Conservation (phyloP, 2,888 invertebrate genomes). For the Emmelina monodactyla region DNA sequence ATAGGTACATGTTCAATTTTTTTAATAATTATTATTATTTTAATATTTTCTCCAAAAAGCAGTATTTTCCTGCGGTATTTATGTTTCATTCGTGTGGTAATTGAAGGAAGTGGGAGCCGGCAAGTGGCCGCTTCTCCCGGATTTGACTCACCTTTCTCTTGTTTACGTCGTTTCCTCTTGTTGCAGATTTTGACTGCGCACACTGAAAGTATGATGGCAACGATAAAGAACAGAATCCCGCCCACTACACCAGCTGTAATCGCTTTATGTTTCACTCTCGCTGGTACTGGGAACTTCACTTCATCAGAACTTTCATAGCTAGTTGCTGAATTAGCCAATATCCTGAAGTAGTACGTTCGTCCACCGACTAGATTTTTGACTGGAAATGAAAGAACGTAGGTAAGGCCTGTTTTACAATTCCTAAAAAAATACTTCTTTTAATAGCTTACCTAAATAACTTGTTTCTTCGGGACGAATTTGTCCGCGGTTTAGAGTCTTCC, state of each 20-base stretch:
- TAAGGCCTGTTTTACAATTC: not conserved
- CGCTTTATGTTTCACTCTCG: constrained; percentile 92
- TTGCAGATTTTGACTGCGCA: constrained; percentile 98
- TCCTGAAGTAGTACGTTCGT: constrained; percentile 90
- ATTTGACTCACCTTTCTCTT: constrained; percentile 89
- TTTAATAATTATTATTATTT: constrained; percentile 1
- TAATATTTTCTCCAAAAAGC: not conserved
- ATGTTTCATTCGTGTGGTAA: not conserved
- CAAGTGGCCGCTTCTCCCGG: constrained; percentile 30
- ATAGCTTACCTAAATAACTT: constrained; percentile 84
- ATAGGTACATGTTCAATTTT: constrained; percentile 9
- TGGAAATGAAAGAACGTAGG: too few relatives aligned
- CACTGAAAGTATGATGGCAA: constrained; percentile 95
- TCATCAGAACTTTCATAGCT: constrained; percentile 89
- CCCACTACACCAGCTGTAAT: constrained; percentile 97
- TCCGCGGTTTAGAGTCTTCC: constrained; percentile 88
- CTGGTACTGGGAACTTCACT: constrained; percentile 88
- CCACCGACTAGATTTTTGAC: constrained; percentile 92
- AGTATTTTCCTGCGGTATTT: too few relatives aligned
- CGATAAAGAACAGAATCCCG: constrained; percentile 96
- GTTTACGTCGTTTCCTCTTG: constrained; percentile 95
- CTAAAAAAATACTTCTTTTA: not conserved
- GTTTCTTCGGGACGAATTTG: constrained; percentile 90
- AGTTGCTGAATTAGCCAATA: constrained; percentile 86
- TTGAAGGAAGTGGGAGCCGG: constrained; percentile 23